Base-by-base conservation (phyloP, 2,113 vertebrate species). In the Chamaetylas fuelleborni region DNA sequence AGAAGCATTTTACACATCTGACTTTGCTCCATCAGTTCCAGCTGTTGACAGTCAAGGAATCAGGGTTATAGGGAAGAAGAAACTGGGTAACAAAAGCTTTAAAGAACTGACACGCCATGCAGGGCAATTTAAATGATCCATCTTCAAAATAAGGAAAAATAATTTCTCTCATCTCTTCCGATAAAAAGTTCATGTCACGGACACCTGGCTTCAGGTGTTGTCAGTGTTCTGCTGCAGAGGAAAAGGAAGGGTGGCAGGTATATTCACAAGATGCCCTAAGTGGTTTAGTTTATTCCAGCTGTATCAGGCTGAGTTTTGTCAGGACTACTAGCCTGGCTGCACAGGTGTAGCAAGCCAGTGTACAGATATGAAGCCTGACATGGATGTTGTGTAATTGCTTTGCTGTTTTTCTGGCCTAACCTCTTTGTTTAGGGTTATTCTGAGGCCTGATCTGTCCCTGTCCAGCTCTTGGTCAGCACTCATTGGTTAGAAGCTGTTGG, bases 31-130 rank as follows among this genome's bases (percentile, higher is more conserved):
- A 34, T 43, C 56, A 84, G 25, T 90, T 83, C 83, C 56, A 72
- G 73, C 81, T 86, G 80, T 87, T 20, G 23, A 56, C 71, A 57
- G 25, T 81, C 76, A 67, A 89, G 94, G 95, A 87, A 67, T 60
- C 36, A 45, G 62, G 33, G 50, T 77, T 66, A 48, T 45, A 66
- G 88, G 73, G 62, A 86, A 64, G 79, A 86, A 88, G 86, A 93
- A 94, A 53, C 26, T 79, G 86, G 43, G 31, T 95, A 93, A 93
- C 60, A 90, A 92, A 91, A 92, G 69, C 72, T 86, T 92, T 92
- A 60, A 81, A 83, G 72, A 60, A 15, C 26, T 70, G 60, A 38
- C 38, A 57, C 40, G 11, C 15, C n/a, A 71, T 40, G 60, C 80
- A 53, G 90, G 79, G 64, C 56, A 90, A 90, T 70, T 86, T 66